phyloP scores from a whole-genome alignment of 1,140 invertebrate species.

The Xylocopa sonorina region DNA sequence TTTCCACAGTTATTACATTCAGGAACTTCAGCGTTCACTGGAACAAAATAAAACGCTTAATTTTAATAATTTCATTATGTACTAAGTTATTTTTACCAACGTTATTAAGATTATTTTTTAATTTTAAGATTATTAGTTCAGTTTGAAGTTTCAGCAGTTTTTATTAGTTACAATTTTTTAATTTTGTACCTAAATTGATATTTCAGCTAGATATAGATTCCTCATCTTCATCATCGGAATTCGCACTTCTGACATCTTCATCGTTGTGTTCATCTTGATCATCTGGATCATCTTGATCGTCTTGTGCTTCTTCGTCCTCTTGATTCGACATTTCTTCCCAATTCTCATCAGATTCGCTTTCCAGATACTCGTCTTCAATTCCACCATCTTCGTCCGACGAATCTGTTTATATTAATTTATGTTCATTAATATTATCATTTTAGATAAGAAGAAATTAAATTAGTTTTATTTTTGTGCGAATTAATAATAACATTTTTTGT shows the following conservation, averaged over 20 bases:
- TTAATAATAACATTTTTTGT: background rate
- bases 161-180: background rate
- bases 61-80: background rate
- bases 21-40: slow-evolving; percentile 34
- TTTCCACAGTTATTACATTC: slow-evolving; percentile 3
- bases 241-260: slow-evolving; percentile 72
- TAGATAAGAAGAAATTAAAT: too few species aligned
- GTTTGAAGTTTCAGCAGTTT: background rate
- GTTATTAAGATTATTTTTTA: background rate
- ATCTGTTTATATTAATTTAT: slow-evolving; percentile 58
- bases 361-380: slow-evolving; percentile 72
- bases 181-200: slow-evolving; percentile 33
- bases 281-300: slow-evolving; percentile 67
- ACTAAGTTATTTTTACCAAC: background rate
- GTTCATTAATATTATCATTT: too few species aligned
- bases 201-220: slow-evolving; percentile 74
- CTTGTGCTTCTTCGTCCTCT: slow-evolving; percentile 61
- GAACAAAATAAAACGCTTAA: slow-evolving; percentile 19
- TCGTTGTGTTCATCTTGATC: slow-evolving; percentile 50
- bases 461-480: too few species aligned
- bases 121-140: too few species aligned
- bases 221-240: slow-evolving; percentile 73
- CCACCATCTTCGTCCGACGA: slow-evolving; percentile 76
- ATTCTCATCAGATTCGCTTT: slow-evolving; percentile 78
- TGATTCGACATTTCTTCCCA: slow-evolving; percentile 80